phyloP scores from a whole-genome alignment of 1,140 invertebrate genomes.

The Lineus longissimus region DNA sequence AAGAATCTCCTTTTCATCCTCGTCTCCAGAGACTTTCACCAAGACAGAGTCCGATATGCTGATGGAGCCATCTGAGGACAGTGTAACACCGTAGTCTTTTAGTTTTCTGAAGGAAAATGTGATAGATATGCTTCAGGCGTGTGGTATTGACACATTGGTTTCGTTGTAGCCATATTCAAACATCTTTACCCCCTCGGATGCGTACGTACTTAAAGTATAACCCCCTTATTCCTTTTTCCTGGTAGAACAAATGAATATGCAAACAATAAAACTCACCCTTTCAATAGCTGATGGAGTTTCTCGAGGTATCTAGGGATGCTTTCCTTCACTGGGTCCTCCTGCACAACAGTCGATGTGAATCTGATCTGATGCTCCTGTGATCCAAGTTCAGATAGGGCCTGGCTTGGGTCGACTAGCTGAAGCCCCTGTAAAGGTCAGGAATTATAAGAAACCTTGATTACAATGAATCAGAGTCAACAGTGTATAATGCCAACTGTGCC shows the following conservation, averaged over 20 bases:
- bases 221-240: neutral
- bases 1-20: conserved; percentile 79
- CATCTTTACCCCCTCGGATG: too few relatives aligned
- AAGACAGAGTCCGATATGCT: conserved; percentile 78
- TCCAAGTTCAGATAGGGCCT: conserved; percentile 83
- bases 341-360: conserved; percentile 83
- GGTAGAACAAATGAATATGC: neutral
- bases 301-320: conserved; percentile 62
- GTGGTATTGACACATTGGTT: too few relatives aligned
- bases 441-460: neutral
- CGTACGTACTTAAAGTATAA: too few relatives aligned
- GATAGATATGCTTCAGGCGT: neutral
- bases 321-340: conserved; percentile 74
- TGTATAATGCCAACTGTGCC: too few relatives aligned
- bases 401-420: conserved; percentile 82
- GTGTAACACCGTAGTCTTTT: conserved; percentile 70
- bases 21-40: conserved; percentile 76
- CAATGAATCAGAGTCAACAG: too few relatives aligned
- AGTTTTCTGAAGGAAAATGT: conserved; percentile 52
- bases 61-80: conserved; percentile 75
- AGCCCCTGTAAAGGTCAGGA: conserved; percentile 57
- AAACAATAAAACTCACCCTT: conserved; percentile 25
- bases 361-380: conserved; percentile 72
- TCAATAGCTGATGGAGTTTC: conserved; percentile 66
- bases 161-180: too few relatives aligned